Evolutionary conservation across 2,797 vertebrate species (phyloP).

Genomic region (Sarcoramphus papa): DNA sequence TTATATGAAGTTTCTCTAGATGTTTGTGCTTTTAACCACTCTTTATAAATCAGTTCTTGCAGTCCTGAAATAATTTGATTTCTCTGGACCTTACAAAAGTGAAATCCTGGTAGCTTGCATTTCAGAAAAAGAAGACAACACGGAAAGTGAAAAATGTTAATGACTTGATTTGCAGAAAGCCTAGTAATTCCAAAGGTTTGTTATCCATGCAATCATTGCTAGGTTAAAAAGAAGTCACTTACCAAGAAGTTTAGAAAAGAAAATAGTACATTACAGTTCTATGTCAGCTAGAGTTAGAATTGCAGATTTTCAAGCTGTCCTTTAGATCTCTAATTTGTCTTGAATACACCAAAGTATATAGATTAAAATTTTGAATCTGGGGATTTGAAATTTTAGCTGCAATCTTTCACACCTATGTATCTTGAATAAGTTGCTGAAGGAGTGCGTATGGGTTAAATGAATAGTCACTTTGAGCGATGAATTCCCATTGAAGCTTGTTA

Average conservation of each 20-base stretch:
- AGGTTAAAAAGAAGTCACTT: not conserved
- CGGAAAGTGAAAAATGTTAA: constrained; percentile 8
- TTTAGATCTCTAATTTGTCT: not conserved
- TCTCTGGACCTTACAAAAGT: not conserved
- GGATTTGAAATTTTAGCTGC: not conserved
- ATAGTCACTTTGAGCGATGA: not conserved
- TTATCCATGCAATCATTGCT: not conserved
- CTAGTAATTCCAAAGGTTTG: constrained; percentile 37
- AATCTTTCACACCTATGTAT: not conserved
- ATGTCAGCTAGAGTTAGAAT: not conserved
- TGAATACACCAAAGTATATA: not conserved
- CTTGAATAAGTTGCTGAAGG: not conserved
- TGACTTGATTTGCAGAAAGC: not conserved
- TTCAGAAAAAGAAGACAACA: constrained; percentile 39
- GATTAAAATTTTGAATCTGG: not conserved
- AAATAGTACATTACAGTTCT: not conserved
- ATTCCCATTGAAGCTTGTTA: not conserved
- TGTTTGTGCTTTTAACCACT: not conserved
- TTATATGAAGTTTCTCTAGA: not conserved
- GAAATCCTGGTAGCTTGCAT: constrained; percentile 10
- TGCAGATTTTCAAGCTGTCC: not conserved
- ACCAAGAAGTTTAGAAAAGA: not conserved
- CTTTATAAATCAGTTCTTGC: not conserved
- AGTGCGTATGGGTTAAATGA: not conserved
- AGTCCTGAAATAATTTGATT: not conserved